These are phyloP conservation scores for Oophaga sylvatica DNA, from an alignment of 2,797 vertebrate genomes.

Conservation along the genomic window DNA sequence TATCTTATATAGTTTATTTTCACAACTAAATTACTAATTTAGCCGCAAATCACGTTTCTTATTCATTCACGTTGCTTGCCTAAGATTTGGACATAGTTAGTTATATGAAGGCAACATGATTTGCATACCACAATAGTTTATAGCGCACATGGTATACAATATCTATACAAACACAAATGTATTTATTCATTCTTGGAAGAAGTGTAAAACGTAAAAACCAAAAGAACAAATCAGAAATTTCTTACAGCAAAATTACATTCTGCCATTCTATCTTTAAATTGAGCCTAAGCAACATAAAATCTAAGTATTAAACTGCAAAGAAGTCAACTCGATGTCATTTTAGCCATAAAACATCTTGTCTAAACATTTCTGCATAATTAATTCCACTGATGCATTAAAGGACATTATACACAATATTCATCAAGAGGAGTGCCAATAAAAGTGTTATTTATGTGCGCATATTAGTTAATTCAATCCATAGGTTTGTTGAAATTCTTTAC, in stretches of 20 bases:
- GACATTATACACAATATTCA: conserved; percentile 76
- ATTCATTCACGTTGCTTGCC: no score
- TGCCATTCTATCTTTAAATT: conserved; percentile 28
- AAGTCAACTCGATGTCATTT: conserved; percentile 78
- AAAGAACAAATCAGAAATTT: neutral
- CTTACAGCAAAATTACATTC: neutral
- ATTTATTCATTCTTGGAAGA: neutral
- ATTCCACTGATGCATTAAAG: conserved; percentile 77
- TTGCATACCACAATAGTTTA: neutral
- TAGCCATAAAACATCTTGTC: conserved; percentile 68
- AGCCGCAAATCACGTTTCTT: neutral
- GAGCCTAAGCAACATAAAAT: conserved; percentile 61
- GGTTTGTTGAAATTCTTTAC: conserved; percentile 62
- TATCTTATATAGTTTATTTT: neutral
- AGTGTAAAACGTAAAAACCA: neutral
- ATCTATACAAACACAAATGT: neutral
- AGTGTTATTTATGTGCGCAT: conserved; percentile 65
- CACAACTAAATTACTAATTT: neutral
- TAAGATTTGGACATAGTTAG: no score
- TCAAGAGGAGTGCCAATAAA: conserved; percentile 73
- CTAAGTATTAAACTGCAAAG: conserved; percentile 75
- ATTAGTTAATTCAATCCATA: conserved; percentile 63
- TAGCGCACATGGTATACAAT: neutral
- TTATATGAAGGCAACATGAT: no score
- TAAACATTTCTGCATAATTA: conserved; percentile 77